Evolutionary conservation across 2,888 invertebrate species (phyloP), one percentile per base, ranked within the genome.

Genomic region (Eupithecia inturbata): DNA sequence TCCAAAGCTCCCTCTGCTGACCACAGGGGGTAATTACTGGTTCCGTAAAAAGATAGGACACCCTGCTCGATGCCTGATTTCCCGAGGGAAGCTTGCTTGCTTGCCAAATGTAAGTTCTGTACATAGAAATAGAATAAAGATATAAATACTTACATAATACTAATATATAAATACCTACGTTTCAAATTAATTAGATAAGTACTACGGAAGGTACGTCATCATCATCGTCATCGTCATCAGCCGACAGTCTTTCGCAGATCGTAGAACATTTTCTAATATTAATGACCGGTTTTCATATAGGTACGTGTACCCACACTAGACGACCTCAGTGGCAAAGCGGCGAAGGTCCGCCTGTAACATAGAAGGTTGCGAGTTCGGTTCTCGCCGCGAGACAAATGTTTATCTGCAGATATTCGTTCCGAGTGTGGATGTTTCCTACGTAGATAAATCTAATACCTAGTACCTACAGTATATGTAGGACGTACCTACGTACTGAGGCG

Each of bases 31-130:
- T 75, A 80, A 81, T 81, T 82, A 82, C 73, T 22, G 73, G 60
- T 63, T 62, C 66, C 73, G 74, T 74, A 77, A 78, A 79, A 79
- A 77, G 78, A 73, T 74, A 63, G 39, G 68, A 78, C 77, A 70
- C 73, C 77, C 76, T 71, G 70, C 49, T 71, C 72, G 73, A 67
- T 71, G 73, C 72, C 68, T 80, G 81, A 82, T 81, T 81, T 82
- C 82, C 81, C 81, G 22, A 19, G 78, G 74, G 81, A 33, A 22
- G 3, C 16, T 63, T 68, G 57, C 69, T 64, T 67, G 68, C 67
- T 64, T 49, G 70, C 77, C 73, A 63, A 69, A 71, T 57, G 73
- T 53, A 72, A 69, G 69, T 70, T 72, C 66, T 28, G 28, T 71
- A 72, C 33, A n/a, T 64, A 64, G 31, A 31, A 31, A 28, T 62